Conservation (phyloP, 1,140 invertebrate genomes). For the Agraylea sexmaculata region DNA sequence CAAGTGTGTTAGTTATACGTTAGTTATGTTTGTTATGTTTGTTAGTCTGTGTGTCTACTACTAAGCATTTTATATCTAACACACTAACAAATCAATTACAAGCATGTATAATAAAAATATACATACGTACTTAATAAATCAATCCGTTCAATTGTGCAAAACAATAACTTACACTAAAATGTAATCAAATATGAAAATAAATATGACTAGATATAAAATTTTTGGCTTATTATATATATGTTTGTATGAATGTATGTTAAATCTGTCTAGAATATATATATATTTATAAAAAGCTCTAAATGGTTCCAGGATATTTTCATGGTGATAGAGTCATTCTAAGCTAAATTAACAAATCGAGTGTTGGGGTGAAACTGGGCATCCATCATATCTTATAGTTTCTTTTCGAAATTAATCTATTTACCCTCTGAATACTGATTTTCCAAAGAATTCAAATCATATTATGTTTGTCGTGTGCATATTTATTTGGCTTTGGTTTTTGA, state of each 20-base stretch:
- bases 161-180: constrained; percentile 14
- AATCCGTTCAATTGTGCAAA: neutral
- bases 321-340: constrained; percentile 19
- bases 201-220: constrained; percentile 24
- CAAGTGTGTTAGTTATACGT: no score
- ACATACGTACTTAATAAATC: constrained; percentile 2
- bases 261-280: constrained; percentile 23
- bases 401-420: constrained; percentile 11
- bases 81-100: neutral
- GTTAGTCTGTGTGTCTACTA: no score
- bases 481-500: no score
- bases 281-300: constrained; percentile 24
- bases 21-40: no score
- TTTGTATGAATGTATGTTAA: no score
- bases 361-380: constrained; percentile 18
- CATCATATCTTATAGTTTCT: constrained; percentile 12
- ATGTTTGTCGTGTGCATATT: no score
- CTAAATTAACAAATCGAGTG: constrained; percentile 14
- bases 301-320: constrained; percentile 21
- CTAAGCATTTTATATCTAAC: neutral
- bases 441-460: constrained; percentile 11
- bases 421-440: constrained; percentile 5
- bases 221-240: constrained; percentile 22
- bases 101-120: neutral
- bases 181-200: constrained; percentile 24